Conservation (phyloP, 2,888 invertebrate genomes). For the Agrochola circellaris region DNA sequence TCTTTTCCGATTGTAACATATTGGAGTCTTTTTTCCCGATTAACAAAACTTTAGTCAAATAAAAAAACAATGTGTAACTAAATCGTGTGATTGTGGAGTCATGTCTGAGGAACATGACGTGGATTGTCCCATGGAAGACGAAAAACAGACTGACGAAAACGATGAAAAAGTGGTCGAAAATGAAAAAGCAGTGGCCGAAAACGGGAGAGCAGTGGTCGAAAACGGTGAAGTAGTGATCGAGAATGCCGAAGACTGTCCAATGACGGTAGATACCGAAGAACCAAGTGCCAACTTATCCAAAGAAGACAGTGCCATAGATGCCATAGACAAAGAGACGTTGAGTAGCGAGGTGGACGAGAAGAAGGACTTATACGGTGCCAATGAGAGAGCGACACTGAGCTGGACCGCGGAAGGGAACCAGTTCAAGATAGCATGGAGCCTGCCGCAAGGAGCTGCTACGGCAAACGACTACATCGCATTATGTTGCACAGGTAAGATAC, state of each 20-base stretch:
- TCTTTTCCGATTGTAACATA: slow-evolving; percentile 9
- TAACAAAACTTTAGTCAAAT: slow-evolving; percentile 27
- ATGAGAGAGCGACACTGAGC: slow-evolving; percentile 71
- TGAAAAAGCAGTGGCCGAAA: slow-evolving; percentile 48
- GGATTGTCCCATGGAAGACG: slow-evolving; percentile 74
- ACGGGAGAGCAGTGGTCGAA: slow-evolving; percentile 35
- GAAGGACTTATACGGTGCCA: slow-evolving; percentile 61
- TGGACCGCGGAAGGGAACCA: slow-evolving; percentile 86
- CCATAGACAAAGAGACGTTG: slow-evolving; percentile 72
- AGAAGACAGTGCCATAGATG: slow-evolving; percentile 79
- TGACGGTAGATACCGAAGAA: slow-evolving; percentile 66
- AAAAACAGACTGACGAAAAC: slow-evolving; percentile 68
- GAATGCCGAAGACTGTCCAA: slow-evolving; percentile 45
- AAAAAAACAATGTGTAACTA: slow-evolving; percentile 64
- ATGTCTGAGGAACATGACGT: slow-evolving; percentile 86
- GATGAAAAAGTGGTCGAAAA: slow-evolving; percentile 62
- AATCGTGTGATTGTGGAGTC: slow-evolving; percentile 72
- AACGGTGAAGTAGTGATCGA: slow-evolving; percentile 49
- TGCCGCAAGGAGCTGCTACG: slow-evolving; percentile 82
- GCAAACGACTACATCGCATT: slow-evolving; percentile 89
- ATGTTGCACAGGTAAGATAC: slow-evolving; percentile 89
- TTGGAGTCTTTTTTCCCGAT: neutral
- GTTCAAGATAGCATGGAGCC: slow-evolving; percentile 86
- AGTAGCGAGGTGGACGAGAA: slow-evolving; percentile 67
- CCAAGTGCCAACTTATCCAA: slow-evolving; percentile 80